phyloP scores from a whole-genome alignment of 2,113 vertebrate genomes.

The Menidia beryllina region DNA sequence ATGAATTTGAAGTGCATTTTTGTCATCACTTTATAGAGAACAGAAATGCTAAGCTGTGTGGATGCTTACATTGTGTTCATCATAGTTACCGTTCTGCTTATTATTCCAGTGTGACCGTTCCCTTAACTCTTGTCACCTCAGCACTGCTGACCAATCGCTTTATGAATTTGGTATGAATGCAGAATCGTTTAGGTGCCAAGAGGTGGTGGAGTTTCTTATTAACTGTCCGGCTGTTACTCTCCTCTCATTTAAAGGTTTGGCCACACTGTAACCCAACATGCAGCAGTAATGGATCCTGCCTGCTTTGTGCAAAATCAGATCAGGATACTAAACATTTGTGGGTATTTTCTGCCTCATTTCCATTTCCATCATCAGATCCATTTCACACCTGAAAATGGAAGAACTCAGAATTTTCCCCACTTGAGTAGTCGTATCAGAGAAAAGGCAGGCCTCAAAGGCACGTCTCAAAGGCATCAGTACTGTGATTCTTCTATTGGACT shows the following conservation, averaged over 20 bases:
- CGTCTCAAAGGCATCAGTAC: too few relatives aligned
- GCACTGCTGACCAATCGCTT: neutral
- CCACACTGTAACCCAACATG: neutral
- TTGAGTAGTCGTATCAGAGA: constrained; percentile 12
- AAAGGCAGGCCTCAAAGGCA: constrained; percentile 35
- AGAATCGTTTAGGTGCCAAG: neutral
- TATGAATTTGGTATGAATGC: neutral
- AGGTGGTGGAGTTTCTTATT: neutral
- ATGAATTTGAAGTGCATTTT: too few relatives aligned
- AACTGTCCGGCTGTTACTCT: neutral
- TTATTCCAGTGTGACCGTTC: neutral
- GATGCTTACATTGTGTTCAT: neutral
- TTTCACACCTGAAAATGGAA: constrained; percentile 3
- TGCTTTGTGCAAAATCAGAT: neutral
- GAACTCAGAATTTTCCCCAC: neutral
- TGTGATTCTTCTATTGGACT: constrained; percentile 16
- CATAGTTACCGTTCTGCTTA: neutral
- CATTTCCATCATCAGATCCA: neutral
- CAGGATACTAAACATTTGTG: neutral
- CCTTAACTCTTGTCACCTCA: neutral
- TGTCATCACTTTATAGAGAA: neutral
- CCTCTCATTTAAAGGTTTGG: neutral
- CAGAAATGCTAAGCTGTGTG: neutral
- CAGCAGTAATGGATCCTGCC: neutral
- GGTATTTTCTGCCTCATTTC: neutral